Percentiles rank a stretch among this genome's conserved stretches.
phyloP scores from a whole-genome alignment of 2,797 vertebrate species.

The Pristis pectinata region DNA sequence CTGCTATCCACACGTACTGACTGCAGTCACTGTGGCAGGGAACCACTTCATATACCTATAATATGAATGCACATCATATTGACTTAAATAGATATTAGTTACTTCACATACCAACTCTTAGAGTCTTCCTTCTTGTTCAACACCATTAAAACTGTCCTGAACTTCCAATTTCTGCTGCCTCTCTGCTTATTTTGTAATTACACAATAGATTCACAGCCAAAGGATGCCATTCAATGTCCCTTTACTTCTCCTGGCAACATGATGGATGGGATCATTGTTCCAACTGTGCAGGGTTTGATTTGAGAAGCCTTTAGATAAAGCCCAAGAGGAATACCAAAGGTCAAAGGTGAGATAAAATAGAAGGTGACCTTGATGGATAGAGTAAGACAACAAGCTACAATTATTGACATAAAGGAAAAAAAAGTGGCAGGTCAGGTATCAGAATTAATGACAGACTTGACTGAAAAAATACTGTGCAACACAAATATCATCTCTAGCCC shows the following conservation, averaged over 20 bases:
- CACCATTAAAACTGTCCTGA: background rate
- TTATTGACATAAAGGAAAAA: background rate
- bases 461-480: background rate
- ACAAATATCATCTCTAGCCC: no score
- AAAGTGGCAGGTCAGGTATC: background rate
- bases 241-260: background rate
- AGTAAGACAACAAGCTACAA: background rate
- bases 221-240: background rate
- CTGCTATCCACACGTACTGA: constrained; percentile 87
- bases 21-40: constrained; percentile 91
- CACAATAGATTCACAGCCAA: background rate
- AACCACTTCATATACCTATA: constrained; percentile 92
- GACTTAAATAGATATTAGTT: background rate
- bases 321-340: background rate
- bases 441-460: constrained; percentile 17
- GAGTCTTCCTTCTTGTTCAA: background rate
- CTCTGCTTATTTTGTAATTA: background rate
- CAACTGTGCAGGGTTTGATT: background rate
- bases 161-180: background rate
- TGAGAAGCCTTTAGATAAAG: background rate
- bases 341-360: constrained; percentile 24
- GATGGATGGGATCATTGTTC: constrained; percentile 28
- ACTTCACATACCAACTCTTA: background rate
- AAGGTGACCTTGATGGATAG: constrained; percentile 13
- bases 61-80: background rate